Evolutionary conservation across 1,140 invertebrate genomes (phyloP).

Genomic region (Drosophila tropicalis): DNA sequence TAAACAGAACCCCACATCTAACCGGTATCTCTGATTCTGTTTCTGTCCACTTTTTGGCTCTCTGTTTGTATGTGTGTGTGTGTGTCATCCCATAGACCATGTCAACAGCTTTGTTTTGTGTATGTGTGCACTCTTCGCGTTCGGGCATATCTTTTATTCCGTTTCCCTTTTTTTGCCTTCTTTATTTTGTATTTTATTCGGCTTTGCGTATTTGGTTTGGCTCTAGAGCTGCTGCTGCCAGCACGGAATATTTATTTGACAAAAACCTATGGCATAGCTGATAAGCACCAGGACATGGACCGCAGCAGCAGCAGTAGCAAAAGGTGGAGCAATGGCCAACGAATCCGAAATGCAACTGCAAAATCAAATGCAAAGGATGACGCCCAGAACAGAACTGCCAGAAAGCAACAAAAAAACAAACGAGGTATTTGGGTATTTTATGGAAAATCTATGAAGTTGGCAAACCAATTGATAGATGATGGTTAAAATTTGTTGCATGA

Average conservation of each 20-base stretch:
- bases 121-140: conserved; percentile 13
- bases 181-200: conserved; percentile 31
- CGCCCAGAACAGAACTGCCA: neutral
- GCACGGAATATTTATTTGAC: conserved; percentile 51
- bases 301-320: neutral
- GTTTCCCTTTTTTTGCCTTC: conserved; percentile 34
- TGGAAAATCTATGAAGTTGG: conserved; percentile 15
- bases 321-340: neutral
- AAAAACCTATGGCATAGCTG: conserved; percentile 54
- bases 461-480: neutral
- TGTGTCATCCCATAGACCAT: conserved; percentile 21
- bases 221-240: conserved; percentile 15
- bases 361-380: conserved; percentile 4
- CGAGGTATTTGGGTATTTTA: conserved; percentile 10
- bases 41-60: conserved; percentile 2
- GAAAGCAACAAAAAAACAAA: conserved; percentile 1
- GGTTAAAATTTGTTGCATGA: neutral
- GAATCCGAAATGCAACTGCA: conserved; percentile 14
- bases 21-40: conserved; percentile 8
- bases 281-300: conserved; percentile 35
- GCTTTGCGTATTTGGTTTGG: conserved; percentile 24
- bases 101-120: conserved; percentile 50
- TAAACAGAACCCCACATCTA: conserved; percentile 50
- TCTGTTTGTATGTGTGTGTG: neutral
- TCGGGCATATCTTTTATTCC: conserved; percentile 38